Base-by-base conservation (phyloP, 2,113 vertebrate species). In the Gila orcuttii region DNA sequence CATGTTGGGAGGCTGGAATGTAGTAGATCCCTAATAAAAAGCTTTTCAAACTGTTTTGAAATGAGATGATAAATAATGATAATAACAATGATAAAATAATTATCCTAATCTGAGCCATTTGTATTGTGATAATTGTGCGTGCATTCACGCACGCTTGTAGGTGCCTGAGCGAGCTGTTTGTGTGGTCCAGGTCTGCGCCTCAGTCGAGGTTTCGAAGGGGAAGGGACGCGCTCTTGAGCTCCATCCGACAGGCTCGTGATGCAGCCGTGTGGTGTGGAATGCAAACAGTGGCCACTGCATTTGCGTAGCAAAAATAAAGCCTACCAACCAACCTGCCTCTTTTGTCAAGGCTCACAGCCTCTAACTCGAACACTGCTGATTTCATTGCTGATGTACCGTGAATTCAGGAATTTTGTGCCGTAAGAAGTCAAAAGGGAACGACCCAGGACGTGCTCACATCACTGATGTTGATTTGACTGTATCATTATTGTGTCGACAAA, bases 291-390 rank as follows among this genome's bases (percentile, higher is more conserved):
- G 82, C 79, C 76, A 77, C 86, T 82, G 84, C 52, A 86, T 90
- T 88, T 90, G 87, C 80, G 86, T 87, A 89, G 85, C 83, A 88
- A 90, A 90, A 91, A 85, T 87, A 64, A 91, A 81, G 76, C 23
- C 66, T 62, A 47, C 57, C 33, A 79, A 52, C 33, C 50, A 64
- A 78, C 59, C 45, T 55, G 31, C 74, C 28, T 52, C 66, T 80
- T 57, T 59, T 62, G 66, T 50, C 78, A 50, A 47, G 74, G 69
- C 36, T 82, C 42, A 28, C 59, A 84, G 80, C 60, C 76, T 55
- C 77, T 81, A 79, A 62, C 77, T 52, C 33, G 13, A 66, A 23
- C 85, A 80, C 66, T 50, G 36, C 52, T 73, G 68, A 74, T 75
- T 50, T 55, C 85, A 55, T 25, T 82, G 57, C 21, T 33, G 55